A percentile compares a stretch with the other conserved stretches of the same genome.
Conservation (phyloP, 2,797 vertebrate genomes). For the Euthynnus affinis region DNA sequence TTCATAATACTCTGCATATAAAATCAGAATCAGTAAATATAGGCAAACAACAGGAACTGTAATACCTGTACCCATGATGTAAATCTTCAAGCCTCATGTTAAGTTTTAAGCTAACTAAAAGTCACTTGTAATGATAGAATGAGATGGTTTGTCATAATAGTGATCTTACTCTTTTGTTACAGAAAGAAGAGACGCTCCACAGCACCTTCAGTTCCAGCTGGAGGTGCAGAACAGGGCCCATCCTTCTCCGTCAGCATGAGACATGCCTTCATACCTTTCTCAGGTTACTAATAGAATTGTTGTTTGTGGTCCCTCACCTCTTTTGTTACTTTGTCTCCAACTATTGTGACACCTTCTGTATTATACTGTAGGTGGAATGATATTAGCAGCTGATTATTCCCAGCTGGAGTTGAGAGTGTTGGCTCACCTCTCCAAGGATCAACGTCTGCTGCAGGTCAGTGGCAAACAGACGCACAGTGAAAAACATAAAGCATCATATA, state of each 20-base stretch:
- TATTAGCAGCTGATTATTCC: slow-evolving; percentile 96
- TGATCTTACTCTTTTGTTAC: slow-evolving; percentile 23
- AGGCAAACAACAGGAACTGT: no score
- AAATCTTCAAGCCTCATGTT: no score
- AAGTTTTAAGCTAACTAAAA: background rate
- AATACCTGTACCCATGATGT: no score
- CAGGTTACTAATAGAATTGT: slow-evolving; percentile 84
- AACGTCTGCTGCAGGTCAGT: slow-evolving; percentile 87
- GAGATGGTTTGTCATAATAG: background rate
- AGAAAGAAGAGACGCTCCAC: slow-evolving; percentile 66
- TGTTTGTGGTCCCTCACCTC: background rate
- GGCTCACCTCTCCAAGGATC: slow-evolving; percentile 93
- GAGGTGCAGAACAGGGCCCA: slow-evolving; percentile 77
- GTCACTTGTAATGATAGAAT: background rate
- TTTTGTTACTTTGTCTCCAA: background rate
- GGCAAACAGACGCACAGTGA: background rate
- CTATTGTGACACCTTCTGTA: background rate
- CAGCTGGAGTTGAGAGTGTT: slow-evolving; percentile 96
- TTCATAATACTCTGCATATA: no score
- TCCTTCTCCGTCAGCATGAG: slow-evolving; percentile 95
- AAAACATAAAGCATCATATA: background rate
- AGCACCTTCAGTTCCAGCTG: slow-evolving; percentile 52
- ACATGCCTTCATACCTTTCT: slow-evolving; percentile 95
- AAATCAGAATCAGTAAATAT: no score
- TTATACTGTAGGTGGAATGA: slow-evolving; percentile 89